Conservation (phyloP, 2,113 vertebrate genomes). For the Nycticryphes semicollaris region DNA sequence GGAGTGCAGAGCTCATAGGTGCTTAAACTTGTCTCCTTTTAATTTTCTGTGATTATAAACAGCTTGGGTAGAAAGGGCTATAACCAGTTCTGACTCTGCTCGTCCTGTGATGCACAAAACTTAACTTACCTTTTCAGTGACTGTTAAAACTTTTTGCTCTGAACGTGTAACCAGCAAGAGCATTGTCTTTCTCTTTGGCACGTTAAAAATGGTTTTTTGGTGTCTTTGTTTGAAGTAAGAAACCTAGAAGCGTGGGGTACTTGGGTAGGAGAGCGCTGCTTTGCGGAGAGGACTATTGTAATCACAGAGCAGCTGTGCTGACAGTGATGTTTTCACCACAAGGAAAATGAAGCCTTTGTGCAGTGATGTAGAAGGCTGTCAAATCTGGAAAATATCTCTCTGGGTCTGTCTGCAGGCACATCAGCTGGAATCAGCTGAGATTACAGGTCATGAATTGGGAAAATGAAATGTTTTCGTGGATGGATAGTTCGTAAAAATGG, state of each 20-base stretch:
- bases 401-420: background rate
- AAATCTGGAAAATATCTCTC: conserved; percentile 37
- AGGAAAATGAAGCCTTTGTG: conserved; percentile 64
- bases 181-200: background rate
- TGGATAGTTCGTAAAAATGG: background rate
- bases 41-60: background rate
- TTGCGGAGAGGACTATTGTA: conserved; percentile 40
- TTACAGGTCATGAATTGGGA: background rate
- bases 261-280: background rate
- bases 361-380: conserved; percentile 20
- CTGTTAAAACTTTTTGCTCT: background rate
- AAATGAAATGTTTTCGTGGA: conserved; percentile 3
- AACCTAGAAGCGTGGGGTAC: background rate
- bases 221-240: background rate
- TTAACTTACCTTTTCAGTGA: background rate
- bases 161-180: background rate
- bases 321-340: conserved; percentile 42
- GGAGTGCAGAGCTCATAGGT: background rate
- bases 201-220: background rate
- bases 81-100: background rate
- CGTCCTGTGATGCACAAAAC: background rate
- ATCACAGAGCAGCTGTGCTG: conserved; percentile 41
- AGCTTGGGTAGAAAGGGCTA: background rate
- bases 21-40: background rate
- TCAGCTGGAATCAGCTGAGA: conserved; percentile 40